Evolutionary conservation across 2,888 invertebrate genomes (phyloP).

Genomic region (Bembecia ichneumoniformis): DNA sequence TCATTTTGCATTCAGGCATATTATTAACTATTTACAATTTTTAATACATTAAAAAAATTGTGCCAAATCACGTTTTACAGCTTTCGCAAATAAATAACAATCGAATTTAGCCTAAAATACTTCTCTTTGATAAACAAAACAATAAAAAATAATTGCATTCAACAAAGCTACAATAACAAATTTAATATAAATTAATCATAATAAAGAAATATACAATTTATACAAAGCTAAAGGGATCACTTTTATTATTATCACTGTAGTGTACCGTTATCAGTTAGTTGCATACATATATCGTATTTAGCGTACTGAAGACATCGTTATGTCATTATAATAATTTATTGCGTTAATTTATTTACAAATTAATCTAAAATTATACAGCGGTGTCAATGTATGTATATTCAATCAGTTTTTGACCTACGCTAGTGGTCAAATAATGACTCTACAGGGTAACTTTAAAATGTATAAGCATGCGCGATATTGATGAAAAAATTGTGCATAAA

Average conservation of each 20-base stretch:
- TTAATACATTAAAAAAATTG: constrained; percentile 42
- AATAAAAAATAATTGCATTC: constrained; percentile 73
- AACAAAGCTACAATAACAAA: constrained; percentile 72
- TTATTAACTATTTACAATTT: constrained; percentile 47
- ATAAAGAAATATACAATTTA: constrained; percentile 67
- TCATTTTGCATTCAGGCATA: constrained; percentile 42
- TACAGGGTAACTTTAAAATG: constrained; percentile 57
- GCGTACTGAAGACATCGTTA: constrained; percentile 7
- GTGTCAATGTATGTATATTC: not conserved
- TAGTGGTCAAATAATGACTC: constrained; percentile 11
- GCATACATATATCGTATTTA: constrained; percentile 7
- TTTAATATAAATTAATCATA: constrained; percentile 70
- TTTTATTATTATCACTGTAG: constrained; percentile 57
- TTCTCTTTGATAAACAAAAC: constrained; percentile 70
- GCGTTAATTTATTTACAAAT: constrained; percentile 32
- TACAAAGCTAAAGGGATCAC: constrained; percentile 67
- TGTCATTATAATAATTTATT: constrained; percentile 20
- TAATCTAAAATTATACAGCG: not conserved
- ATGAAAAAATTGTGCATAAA: constrained; percentile 50
- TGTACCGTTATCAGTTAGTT: constrained; percentile 35
- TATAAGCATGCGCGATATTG: constrained; percentile 13
- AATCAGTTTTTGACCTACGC: not conserved
- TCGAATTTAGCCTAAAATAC: constrained; percentile 71
- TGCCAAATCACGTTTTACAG: constrained; percentile 64
- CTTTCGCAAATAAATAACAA: constrained; percentile 70